Evolutionary conservation across 2,888 invertebrate species (phyloP), one percentile per base, ranked within the genome.

Genomic region (Notocelia uddmanniana): DNA sequence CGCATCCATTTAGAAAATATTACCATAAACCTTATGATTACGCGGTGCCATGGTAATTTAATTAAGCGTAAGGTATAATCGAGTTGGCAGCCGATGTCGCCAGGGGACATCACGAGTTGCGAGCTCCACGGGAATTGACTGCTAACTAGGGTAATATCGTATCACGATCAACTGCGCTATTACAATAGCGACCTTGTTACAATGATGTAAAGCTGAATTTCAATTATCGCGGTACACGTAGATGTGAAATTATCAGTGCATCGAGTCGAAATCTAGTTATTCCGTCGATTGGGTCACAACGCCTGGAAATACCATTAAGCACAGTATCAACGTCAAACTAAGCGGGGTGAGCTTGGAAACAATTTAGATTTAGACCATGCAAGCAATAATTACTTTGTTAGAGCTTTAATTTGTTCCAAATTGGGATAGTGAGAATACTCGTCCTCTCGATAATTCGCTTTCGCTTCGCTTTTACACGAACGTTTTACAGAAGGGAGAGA

Each of bases 261-360:
- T 52, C 23, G 34, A 64, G 19, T 8, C 15, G 21, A 83, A 91
- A 91, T 87, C 87, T 83, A 87, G 88, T 91, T 90, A 90, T 82
- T 84, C 81, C 83, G 84, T 86, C 88, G 89, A 91, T 90, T 89
- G 89, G 86, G 80, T 84, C 87, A 86, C 88, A 87, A 86, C 88
- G 89, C 87, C 83, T 83, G 81, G 84, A 81, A 87, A 90, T 86
- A 81, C 80, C 85, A 90, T 90, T 89, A 90, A 81, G 78, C 82
- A 77, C 74, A 78, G 85, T 67, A 85, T 85, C 84, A 84, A 83
- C 82, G 82, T 79, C 84, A 77, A 80, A 81, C 86, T 86, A 82
- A 83, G 80, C 82, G 82, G 76, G 77, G 77, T 79, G 76, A 76
- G 77, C 75, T 74, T 74, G 74, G 74, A 80, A 79, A 80, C 80